Evolutionary conservation across 2,113 vertebrate genomes (phyloP).

Genomic region (Takifugu bimaculatus): DNA sequence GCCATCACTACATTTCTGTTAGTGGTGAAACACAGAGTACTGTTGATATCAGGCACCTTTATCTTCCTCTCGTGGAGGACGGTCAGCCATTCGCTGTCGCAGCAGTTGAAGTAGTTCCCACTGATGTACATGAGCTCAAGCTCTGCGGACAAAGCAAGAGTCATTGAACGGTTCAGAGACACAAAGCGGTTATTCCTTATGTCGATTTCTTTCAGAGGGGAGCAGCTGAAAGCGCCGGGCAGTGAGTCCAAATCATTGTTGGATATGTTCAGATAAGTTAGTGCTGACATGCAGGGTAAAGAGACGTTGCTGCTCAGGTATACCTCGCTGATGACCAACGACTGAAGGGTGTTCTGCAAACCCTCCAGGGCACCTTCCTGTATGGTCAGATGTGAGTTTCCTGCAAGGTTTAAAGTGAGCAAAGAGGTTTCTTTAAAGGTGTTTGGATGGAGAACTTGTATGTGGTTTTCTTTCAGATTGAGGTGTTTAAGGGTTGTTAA

Average conservation of each 20-base stretch:
- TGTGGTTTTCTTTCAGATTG: constrained; percentile 68
- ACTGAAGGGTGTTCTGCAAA: constrained; percentile 68
- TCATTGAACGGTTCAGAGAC: constrained; percentile 38
- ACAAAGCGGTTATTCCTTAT: constrained; percentile 65
- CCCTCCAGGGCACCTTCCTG: constrained; percentile 48
- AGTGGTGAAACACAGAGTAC: constrained; percentile 54
- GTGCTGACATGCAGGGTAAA: constrained; percentile 64
- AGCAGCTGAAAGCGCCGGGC: constrained; percentile 62
- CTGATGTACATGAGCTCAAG: constrained; percentile 63
- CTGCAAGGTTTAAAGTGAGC: constrained; percentile 72
- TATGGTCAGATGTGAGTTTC: constrained; percentile 67
- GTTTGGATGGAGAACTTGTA: constrained; percentile 58
- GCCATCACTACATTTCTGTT: constrained; percentile 13
- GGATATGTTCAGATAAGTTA: constrained; percentile 70
- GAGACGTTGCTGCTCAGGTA: constrained; percentile 52
- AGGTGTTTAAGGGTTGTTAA: constrained; percentile 69
- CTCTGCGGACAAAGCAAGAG: constrained; percentile 29
- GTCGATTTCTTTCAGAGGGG: constrained; percentile 63
- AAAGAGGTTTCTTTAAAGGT: constrained; percentile 65
- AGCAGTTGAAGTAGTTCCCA: constrained; percentile 78
- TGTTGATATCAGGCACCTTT: constrained; percentile 62
- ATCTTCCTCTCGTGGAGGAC: constrained; percentile 37
- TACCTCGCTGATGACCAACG: constrained; percentile 71
- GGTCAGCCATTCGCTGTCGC: constrained; percentile 72
- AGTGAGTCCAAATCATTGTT: constrained; percentile 66